Conservation (phyloP, 2,797 vertebrate genomes). For the Urophycis tenuis region DNA sequence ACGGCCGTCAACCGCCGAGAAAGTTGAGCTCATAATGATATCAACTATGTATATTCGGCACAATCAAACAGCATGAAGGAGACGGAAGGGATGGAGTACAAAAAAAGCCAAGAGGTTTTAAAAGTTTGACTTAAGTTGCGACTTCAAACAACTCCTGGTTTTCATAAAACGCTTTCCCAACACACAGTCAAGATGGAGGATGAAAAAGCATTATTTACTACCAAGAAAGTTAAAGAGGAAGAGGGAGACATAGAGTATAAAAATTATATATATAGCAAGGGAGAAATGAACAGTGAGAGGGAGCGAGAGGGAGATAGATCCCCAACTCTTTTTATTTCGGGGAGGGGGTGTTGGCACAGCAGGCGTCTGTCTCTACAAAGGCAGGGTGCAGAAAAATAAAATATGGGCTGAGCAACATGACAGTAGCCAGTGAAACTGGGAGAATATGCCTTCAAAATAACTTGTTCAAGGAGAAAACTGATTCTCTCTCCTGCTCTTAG, state of each 20-base stretch:
- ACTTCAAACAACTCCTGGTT: constrained; percentile 60
- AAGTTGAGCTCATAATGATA: constrained; percentile 45
- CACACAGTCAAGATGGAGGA: constrained; percentile 40
- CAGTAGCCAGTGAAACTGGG: constrained; percentile 48
- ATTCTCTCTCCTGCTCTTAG: constrained; percentile 28
- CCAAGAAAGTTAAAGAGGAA: constrained; percentile 28
- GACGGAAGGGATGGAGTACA: constrained; percentile 21
- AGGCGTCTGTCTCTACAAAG: constrained; percentile 15
- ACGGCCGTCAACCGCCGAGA: constrained; percentile 29
- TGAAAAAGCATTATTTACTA: constrained; percentile 73
- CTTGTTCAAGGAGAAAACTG: constrained; percentile 40
- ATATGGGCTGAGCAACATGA: constrained; percentile 48
- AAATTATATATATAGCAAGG: neutral
- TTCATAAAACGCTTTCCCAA: constrained; percentile 59
- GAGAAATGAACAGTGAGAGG: neutral
- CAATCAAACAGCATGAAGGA: constrained; percentile 47
- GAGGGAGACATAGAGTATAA: neutral
- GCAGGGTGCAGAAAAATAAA: constrained; percentile 44
- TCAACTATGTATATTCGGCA: constrained; percentile 63
- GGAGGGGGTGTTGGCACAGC: constrained; percentile 13
- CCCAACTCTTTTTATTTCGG: constrained; percentile 18
- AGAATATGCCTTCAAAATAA: constrained; percentile 55
- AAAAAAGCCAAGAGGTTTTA: constrained; percentile 52
- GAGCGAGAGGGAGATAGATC: constrained; percentile 29
- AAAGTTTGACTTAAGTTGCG: constrained; percentile 46